A percentile compares a stretch with the other conserved stretches of the same genome.
Conservation (phyloP, 2,797 vertebrate species). For the Gymnopithys bicolor region DNA sequence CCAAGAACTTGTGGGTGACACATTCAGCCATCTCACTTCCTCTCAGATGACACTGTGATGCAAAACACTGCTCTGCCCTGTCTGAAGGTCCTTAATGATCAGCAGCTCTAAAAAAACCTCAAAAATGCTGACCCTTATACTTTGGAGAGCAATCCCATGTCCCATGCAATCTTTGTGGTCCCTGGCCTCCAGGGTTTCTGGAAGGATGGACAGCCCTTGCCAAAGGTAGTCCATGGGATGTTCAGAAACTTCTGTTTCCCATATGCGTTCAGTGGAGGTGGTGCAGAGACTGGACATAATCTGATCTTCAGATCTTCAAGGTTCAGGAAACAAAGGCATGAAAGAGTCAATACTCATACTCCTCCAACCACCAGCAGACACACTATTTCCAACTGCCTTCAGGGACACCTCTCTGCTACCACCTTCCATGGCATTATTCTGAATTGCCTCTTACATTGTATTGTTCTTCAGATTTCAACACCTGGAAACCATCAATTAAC, state of each 20-base stretch:
- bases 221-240: not conserved
- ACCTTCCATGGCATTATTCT: not conserved
- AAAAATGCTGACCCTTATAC: not conserved
- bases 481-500: not conserved
- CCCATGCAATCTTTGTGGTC: fast-evolving
- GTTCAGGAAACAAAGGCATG: not conserved
- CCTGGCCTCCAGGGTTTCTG: not conserved
- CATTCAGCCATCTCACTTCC: not conserved
- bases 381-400: not conserved
- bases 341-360: not conserved
- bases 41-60: fast-evolving
- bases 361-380: not conserved
- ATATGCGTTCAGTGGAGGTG: fast-evolving
- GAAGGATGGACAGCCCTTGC: not conserved
- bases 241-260: not conserved
- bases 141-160: fast-evolving
- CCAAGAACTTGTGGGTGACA: not conserved
- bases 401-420: not conserved
- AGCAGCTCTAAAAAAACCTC: not conserved
- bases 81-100: not conserved
- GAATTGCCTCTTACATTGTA: not conserved
- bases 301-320: not conserved
- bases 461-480: not conserved
- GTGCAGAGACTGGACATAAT: not conserved
- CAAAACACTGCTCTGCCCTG: not conserved